Evolutionary conservation across 2,888 invertebrate genomes (phyloP).

Genomic region (Arrhopalites spinosus): DNA sequence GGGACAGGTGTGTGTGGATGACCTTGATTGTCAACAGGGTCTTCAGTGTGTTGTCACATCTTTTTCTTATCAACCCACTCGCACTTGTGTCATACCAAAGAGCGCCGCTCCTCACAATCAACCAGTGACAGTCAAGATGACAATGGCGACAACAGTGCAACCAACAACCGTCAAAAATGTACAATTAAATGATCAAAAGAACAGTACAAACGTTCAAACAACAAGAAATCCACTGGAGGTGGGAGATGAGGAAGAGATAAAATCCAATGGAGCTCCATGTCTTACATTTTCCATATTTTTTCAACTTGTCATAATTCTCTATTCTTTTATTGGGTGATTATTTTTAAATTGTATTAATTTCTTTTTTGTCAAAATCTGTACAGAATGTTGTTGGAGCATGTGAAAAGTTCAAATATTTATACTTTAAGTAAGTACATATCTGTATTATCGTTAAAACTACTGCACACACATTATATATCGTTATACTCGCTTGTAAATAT

Average conservation of each 20-base stretch:
- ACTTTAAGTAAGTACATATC: neutral
- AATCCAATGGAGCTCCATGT: neutral
- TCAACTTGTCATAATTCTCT: too few species aligned
- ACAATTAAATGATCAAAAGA: neutral
- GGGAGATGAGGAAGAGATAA: neutral
- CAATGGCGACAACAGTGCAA: neutral
- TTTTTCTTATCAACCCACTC: conserved; percentile 26
- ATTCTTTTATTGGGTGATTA: too few species aligned
- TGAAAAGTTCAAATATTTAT: too few species aligned
- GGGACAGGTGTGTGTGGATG: conserved; percentile 26
- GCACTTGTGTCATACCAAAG: neutral
- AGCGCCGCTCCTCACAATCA: neutral
- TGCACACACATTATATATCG: too few species aligned
- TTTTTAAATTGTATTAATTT: too few species aligned
- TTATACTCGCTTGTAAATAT: too few species aligned
- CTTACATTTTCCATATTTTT: neutral
- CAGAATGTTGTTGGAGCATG: too few species aligned
- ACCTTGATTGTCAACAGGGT: conserved; percentile 29
- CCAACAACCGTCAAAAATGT: neutral
- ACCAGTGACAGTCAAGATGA: neutral
- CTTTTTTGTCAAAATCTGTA: too few species aligned
- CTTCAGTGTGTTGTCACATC: conserved; percentile 18
- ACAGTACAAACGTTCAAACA: neutral
- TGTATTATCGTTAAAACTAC: neutral
- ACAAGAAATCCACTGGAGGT: neutral